phyloP scores from a whole-genome alignment of 92 coral and sea anemone genomes.

The Parazoanthus atlanticus region DNA sequence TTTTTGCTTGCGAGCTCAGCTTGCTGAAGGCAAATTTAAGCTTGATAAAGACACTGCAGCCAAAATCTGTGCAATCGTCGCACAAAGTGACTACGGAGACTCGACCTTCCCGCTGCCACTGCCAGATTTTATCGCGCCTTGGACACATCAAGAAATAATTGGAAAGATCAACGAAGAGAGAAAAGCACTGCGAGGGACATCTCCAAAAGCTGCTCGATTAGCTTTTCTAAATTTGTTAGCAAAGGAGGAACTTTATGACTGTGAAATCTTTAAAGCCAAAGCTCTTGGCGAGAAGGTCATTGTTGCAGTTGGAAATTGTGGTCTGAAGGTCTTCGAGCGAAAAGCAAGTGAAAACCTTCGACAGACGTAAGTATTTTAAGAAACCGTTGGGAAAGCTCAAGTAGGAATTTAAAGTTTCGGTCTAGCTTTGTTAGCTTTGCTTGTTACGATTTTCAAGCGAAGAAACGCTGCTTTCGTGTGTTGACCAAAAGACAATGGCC shows the following conservation, averaged over 20 bases:
- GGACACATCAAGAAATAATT: slow-evolving; percentile 74
- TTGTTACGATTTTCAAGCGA: slow-evolving; percentile 3
- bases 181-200: slow-evolving; percentile 69
- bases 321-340: slow-evolving; percentile 84
- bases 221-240: slow-evolving; percentile 81
- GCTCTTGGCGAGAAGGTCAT: slow-evolving; percentile 83
- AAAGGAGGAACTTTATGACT: slow-evolving; percentile 88
- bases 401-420: not conserved
- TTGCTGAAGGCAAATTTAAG: slow-evolving; percentile 86
- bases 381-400: not conserved
- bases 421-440: slow-evolving; percentile 1
- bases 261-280: slow-evolving; percentile 93
- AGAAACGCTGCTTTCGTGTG: not conserved
- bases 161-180: slow-evolving; percentile 72
- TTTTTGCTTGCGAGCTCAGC: slow-evolving; percentile 76
- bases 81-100: slow-evolving; percentile 92
- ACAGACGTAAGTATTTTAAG: slow-evolving; percentile 79
- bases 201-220: slow-evolving; percentile 76
- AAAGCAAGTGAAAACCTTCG: slow-evolving; percentile 76
- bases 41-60: slow-evolving; percentile 75
- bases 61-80: slow-evolving; percentile 82
- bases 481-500: slow-evolving; percentile 9
- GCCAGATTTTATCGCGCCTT: slow-evolving; percentile 72
- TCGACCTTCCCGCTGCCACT: slow-evolving; percentile 30
- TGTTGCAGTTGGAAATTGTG: slow-evolving; percentile 90